These are phyloP conservation scores for Eciton burchellii DNA, from an alignment of 1,140 invertebrate genomes.

Conservation along the genomic window DNA sequence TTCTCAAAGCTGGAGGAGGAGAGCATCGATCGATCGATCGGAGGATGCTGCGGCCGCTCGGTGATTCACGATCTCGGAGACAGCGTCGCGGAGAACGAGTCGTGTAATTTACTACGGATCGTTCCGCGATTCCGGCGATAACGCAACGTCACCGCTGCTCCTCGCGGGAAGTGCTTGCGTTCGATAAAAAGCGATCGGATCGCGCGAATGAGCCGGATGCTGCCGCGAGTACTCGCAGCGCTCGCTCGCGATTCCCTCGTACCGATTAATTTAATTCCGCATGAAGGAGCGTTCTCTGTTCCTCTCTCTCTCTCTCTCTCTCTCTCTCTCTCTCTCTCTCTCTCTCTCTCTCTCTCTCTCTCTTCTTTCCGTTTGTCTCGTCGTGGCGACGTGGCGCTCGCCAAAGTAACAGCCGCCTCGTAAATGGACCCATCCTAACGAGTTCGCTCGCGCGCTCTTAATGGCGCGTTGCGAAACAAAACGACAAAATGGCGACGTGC, in stretches of 20 bases:
- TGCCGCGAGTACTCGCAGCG: too few species aligned
- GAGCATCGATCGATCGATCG: background rate
- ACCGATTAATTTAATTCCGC: background rate
- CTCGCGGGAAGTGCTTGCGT: background rate
- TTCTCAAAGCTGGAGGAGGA: background rate
- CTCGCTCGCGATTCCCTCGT: background rate
- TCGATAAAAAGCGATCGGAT: background rate
- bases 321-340: background rate
- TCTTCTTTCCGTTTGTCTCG: background rate
- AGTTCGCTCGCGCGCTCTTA: slow-evolving; percentile 10
- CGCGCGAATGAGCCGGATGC: background rate
- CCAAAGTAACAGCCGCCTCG: slow-evolving; percentile 9
- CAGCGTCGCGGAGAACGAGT: slow-evolving; percentile 10
- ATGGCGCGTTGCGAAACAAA: slow-evolving; percentile 63
- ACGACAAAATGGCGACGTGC: slow-evolving; percentile 47
- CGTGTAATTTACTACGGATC: slow-evolving; percentile 66
- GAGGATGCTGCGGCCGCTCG: background rate
- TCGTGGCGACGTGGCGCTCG: background rate
- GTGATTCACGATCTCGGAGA: slow-evolving; percentile 59
- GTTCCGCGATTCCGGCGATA: slow-evolving; percentile 55
- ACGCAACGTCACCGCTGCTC: slow-evolving; percentile 36
- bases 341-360: background rate
- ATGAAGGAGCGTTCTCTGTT: background rate
- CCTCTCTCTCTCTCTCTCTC: background rate
- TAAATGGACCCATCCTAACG: slow-evolving; percentile 15